These are phyloP conservation scores for Epistrophe grossulariae DNA, from an alignment of 2,888 invertebrate species.

Conservation along the genomic window DNA sequence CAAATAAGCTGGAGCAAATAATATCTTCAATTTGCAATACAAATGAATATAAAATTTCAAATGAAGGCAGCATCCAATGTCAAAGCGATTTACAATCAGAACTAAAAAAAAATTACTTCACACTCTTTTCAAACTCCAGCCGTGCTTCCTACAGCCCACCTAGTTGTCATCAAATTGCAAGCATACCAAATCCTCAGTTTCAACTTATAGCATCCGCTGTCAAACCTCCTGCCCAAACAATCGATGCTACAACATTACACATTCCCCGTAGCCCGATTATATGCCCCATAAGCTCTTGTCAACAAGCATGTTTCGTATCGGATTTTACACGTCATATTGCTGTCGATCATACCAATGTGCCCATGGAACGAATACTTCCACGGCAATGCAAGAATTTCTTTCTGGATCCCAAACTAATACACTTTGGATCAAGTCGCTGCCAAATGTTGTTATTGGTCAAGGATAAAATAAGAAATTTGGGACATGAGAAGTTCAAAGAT, in stretches of 20 bases:
- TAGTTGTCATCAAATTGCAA: neutral
- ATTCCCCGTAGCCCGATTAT: constrained; percentile 78
- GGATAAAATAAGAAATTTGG: constrained; percentile 78
- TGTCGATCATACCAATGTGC: constrained; percentile 78
- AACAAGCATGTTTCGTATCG: constrained; percentile 78
- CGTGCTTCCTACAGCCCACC: constrained; percentile 22
- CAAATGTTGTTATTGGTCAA: constrained; percentile 79
- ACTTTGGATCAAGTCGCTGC: constrained; percentile 78
- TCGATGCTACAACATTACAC: constrained; percentile 63
- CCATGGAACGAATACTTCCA: constrained; percentile 79
- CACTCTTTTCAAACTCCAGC: constrained; percentile 13
- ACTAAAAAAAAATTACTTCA: neutral
- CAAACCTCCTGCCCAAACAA: neutral
- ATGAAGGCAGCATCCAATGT: neutral
- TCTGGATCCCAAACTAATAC: constrained; percentile 78
- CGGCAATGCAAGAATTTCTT: constrained; percentile 79
- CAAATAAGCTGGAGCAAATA: neutral
- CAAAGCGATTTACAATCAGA: neutral
- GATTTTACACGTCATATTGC: constrained; percentile 80
- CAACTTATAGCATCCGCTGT: neutral
- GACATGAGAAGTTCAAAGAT: constrained; percentile 77
- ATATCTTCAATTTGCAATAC: constrained; percentile 10
- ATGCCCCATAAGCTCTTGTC: constrained; percentile 79
- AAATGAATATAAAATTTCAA: neutral
- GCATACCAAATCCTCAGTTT: constrained; percentile 13